Conservation (phyloP, 2,797 vertebrate genomes). For the Silurus aristotelis region DNA sequence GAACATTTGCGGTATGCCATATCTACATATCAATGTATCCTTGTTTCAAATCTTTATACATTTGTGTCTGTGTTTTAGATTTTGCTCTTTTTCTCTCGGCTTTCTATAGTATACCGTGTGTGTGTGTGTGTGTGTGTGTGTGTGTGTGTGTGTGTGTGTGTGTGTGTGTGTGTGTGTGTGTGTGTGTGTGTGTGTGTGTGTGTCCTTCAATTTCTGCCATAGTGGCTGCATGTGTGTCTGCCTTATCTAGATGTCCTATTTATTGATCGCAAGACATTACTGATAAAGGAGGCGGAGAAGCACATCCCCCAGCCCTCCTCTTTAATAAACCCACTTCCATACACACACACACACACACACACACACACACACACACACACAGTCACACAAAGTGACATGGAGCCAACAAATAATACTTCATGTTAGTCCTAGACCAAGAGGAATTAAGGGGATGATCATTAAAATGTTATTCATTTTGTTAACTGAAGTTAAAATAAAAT, state of each 20-base stretch:
- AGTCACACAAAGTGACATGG: constrained; percentile 25
- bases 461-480: constrained; percentile 13
- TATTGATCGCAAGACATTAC: constrained; percentile 71
- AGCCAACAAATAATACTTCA: constrained; percentile 44
- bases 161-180: constrained; percentile 48
- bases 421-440: constrained; percentile 12
- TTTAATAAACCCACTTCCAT: constrained; percentile 30
- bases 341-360: constrained; percentile 31
- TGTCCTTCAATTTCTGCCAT: constrained; percentile 51
- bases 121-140: constrained; percentile 22
- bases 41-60: neutral
- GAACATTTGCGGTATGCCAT: neutral
- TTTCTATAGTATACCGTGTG: neutral
- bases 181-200: constrained; percentile 56
- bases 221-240: constrained; percentile 57
- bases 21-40: neutral
- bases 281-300: constrained; percentile 73
- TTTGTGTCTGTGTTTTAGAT: constrained; percentile 7
- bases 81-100: neutral
- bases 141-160: constrained; percentile 35
- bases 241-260: constrained; percentile 78
- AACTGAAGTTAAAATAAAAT: neutral
- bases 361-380: constrained; percentile 29
- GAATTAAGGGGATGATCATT: constrained; percentile 45
- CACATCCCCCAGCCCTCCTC: constrained; percentile 52